Conservation (phyloP, 2,113 vertebrate species). For the Tachysurus fulvidraco region DNA sequence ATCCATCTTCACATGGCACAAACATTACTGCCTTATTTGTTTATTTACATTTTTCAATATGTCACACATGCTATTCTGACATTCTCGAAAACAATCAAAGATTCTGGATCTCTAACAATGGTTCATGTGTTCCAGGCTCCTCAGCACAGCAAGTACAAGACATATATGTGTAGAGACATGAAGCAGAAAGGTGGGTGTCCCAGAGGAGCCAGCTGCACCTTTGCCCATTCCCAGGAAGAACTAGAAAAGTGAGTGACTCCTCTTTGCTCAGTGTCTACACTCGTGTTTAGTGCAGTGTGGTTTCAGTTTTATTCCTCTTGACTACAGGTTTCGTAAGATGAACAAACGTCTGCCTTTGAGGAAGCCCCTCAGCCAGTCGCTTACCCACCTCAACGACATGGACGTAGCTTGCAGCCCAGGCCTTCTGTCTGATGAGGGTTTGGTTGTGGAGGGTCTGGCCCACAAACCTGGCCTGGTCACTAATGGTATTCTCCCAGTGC, state of each 20-base stretch:
- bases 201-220: slow-evolving; percentile 94
- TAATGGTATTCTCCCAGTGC: slow-evolving; percentile 83
- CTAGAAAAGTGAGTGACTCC: slow-evolving; percentile 88
- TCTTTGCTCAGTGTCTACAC: neutral
- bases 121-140: slow-evolving; percentile 72
- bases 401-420: slow-evolving; percentile 76
- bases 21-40: too few relatives aligned
- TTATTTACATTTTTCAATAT: too few relatives aligned
- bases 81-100: neutral
- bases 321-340: slow-evolving; percentile 92
- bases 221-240: slow-evolving; percentile 97
- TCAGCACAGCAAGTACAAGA: slow-evolving; percentile 99
- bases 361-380: slow-evolving; percentile 81
- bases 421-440: slow-evolving; percentile 84
- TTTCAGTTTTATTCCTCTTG: slow-evolving; percentile 8
- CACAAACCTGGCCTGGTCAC: slow-evolving; percentile 85
- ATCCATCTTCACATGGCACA: neutral
- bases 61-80: neutral
- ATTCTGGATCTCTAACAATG: neutral
- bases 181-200: slow-evolving; percentile 97
- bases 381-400: slow-evolving; percentile 85
- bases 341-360: slow-evolving; percentile 90
- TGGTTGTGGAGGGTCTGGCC: slow-evolving; percentile 77
- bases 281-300: neutral
- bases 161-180: slow-evolving; percentile 99